Evolutionary conservation across 23 tunicate species (phyloP).

Genomic region (Phallusia fumigata): DNA sequence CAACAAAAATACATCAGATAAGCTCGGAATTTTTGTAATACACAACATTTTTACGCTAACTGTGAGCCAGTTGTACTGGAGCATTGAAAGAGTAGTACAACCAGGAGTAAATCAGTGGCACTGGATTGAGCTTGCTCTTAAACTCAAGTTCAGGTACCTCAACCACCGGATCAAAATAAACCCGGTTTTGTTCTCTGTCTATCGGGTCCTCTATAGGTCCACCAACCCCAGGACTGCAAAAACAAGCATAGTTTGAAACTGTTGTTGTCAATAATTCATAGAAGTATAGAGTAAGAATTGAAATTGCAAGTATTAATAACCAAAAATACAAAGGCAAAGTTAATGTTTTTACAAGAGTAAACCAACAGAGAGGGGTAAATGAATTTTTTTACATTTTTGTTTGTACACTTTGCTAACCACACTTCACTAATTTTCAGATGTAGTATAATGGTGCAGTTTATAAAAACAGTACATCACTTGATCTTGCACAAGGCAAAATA

Average conservation of each 20-base stretch:
- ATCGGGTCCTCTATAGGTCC: constrained; percentile 45
- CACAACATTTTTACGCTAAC: not conserved
- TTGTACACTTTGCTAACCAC: too few species aligned
- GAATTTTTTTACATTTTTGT: too few species aligned
- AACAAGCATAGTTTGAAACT: not conserved
- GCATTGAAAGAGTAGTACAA: constrained; percentile 18
- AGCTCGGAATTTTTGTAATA: not conserved
- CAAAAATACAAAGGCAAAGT: too few species aligned
- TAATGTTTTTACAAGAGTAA: too few species aligned
- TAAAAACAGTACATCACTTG: too few species aligned
- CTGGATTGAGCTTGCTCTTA: constrained; percentile 43
- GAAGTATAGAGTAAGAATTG: too few species aligned
- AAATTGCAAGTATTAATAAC: too few species aligned
- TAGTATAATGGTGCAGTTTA: too few species aligned
- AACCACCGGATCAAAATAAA: constrained; percentile 28
- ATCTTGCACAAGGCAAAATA: too few species aligned
- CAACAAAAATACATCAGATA: not conserved
- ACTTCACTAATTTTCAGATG: too few species aligned
- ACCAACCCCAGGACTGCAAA: constrained; percentile 39
- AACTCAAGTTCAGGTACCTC: constrained; percentile 43
- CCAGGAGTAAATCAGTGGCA: constrained; percentile 19
- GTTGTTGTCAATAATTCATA: too few species aligned
- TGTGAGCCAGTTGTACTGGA: constrained; percentile 27
- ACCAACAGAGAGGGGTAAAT: too few species aligned
- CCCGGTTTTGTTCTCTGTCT: constrained; percentile 38